Evolutionary conservation across 1,140 invertebrate genomes (phyloP), one percentile per base, ranked within the genome.

Genomic region (Drosophila rhopaloa): DNA sequence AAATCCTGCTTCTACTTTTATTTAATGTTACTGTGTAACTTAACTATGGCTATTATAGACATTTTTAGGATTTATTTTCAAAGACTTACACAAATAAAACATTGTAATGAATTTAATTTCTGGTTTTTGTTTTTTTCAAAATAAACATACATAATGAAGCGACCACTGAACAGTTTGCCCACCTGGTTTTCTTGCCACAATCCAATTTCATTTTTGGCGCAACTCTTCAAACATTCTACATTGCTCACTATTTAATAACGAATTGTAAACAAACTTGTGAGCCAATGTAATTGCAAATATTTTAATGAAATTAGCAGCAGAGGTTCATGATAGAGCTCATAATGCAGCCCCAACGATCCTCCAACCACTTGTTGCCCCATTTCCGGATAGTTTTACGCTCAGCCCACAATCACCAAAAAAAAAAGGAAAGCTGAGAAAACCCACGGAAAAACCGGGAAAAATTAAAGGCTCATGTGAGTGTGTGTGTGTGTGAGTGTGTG

Each of bases 331-430:
- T 27, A 0, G 13, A 59, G 10, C 7, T 19, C 35, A 13, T 11
- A 27, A n/a, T 24, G 16, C 9, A 51, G 2, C 16, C 16, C 5
- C 19, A 27, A 29, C 46, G 57, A 60, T 29, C 58, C n/a, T 6
- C 11, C 13, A 38, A 43, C 60, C 60, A 62, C 60, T 62, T 62
- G 60, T 62, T 62, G 60, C 27, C 55, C 58, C 38, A 60, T 10
- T 62, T 62, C 29, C 27, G 10, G 13, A 35, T 62, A 60, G 60
- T 62, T 58, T 41, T 9, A 7, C 27, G 24, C 55, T 57, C 24
- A 46, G 10, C 10, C n/a, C 24, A 1, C 10, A 44, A 19, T 19
- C 29, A 32, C 6, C 6, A 32, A 47, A 13, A 13, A 16, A 38
- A 5, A 32, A n/a, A 57, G 14, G 4, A 13, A 16, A 27, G 10